Conservation (phyloP, 2,797 vertebrate species). For the Apogon talboti region DNA sequence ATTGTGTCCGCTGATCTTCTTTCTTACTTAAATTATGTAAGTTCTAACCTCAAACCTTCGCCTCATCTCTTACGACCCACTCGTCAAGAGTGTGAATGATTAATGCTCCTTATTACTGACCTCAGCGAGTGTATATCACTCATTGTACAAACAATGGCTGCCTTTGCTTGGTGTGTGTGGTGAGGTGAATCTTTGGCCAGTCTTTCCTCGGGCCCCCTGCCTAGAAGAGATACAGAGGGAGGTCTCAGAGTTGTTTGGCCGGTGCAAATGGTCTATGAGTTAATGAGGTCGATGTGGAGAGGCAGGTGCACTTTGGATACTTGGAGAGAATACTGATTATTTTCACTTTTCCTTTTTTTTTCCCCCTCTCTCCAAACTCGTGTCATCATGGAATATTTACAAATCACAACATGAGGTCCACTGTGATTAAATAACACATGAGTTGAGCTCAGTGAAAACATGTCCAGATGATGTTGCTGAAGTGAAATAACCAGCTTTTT, state of each 20-base stretch:
- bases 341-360: conserved; percentile 35
- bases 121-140: conserved; percentile 37
- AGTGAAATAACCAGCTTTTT: neutral
- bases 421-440: conserved; percentile 31
- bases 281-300: conserved; percentile 83
- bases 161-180: conserved; percentile 44
- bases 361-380: conserved; percentile 8
- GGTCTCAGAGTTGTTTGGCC: conserved; percentile 81
- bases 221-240: conserved; percentile 77
- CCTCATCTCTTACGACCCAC: conserved; percentile 32
- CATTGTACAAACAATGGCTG: conserved; percentile 39
- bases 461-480: neutral
- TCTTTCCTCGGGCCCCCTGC: conserved; percentile 58
- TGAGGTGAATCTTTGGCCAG: conserved; percentile 64
- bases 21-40: conserved; percentile 2
- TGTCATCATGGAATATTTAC: conserved; percentile 40
- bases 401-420: conserved; percentile 20
- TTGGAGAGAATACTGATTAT: conserved; percentile 83
- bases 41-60: conserved; percentile 28
- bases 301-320: conserved; percentile 80
- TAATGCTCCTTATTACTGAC: conserved; percentile 61
- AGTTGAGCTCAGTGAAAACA: conserved; percentile 24
- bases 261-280: conserved; percentile 76
- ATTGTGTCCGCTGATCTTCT: conserved; percentile 11
- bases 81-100: conserved; percentile 57